Base-by-base conservation (phyloP, 2,888 invertebrate species). In the Drosophila formosana region DNA sequence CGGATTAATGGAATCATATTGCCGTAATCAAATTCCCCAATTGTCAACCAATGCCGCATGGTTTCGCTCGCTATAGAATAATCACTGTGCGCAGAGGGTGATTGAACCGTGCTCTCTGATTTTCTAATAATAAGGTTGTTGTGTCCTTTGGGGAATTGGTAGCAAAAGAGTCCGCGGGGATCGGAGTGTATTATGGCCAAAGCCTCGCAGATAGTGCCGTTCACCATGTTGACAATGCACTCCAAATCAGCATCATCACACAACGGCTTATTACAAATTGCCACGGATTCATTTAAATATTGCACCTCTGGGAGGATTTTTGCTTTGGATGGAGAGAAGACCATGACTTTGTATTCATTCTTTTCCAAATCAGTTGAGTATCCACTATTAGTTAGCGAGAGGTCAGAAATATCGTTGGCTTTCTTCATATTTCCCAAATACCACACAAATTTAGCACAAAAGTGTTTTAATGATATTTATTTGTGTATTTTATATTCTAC, bases 11-110 rank as follows among this genome's bases (percentile, higher is more conserved):
- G 47, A 3, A 89, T 71, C 3, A 69, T 63, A 32, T 78, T 73
- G 9, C 37, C 47, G 25, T 90, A 82, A 4, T 76, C 68, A 53
- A 90, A 91, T 0, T 84, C 62, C 1, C 58, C 57, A 39, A 91
- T 87, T 32, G 63, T 64, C 8, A 73, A 25, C 81, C 80, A 83
- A 4, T 65, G 45, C 0, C 63, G 71, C 0, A 45, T 7, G 3
- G 53, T 46, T 13, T 61, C 71, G 39, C 72, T 67, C 1, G 66
- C 53, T 3, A 13, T 6, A 4, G 75, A 61, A 1, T 9, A 2
- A 1, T 63, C 60, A 37, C 51, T 62, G 1, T 3, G 2, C 4
- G 0, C 11, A n/a, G 9, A 23, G 1, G 8, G 1, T 2, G 13
- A 9, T 7, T 9, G 28, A 37, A 49, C 18, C 1, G 23, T 7